Percentiles rank a stretch among this genome's conserved stretches.
Evolutionary conservation across 2,113 vertebrate genomes (phyloP).

Genomic region (Ptyas mucosa): DNA sequence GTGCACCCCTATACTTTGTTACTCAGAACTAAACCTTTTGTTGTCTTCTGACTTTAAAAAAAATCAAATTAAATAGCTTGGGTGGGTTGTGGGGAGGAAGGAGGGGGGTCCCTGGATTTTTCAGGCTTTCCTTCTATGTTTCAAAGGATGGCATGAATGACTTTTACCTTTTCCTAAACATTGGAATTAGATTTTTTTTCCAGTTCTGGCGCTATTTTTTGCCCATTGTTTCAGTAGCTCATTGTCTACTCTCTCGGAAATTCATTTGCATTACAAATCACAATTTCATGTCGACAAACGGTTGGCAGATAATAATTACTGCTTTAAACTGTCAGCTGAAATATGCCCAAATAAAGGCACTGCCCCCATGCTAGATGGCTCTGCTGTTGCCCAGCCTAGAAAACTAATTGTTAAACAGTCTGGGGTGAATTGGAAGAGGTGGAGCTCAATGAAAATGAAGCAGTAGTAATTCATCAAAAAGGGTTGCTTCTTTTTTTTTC

Average conservation of each 20-base stretch:
- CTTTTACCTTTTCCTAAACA: conserved; percentile 15
- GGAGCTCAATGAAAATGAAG: conserved; percentile 46
- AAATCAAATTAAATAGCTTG: neutral
- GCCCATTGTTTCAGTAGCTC: conserved; percentile 14
- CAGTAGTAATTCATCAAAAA: conserved; percentile 53
- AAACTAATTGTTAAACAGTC: conserved; percentile 50
- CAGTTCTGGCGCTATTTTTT: neutral
- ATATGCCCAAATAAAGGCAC: conserved; percentile 24
- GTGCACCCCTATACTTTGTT: neutral
- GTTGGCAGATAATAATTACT: conserved; percentile 50
- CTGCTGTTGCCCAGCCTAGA: conserved; percentile 33
- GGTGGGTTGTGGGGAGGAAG: neutral
- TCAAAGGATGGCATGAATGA: neutral
- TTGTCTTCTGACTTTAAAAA: neutral
- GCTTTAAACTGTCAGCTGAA: conserved; percentile 40
- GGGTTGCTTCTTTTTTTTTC: conserved; percentile 22
- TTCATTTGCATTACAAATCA: conserved; percentile 56
- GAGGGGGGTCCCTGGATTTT: neutral
- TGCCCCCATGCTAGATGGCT: conserved; percentile 37
- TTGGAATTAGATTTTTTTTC: neutral
- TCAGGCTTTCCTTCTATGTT: neutral
- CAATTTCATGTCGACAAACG: conserved; percentile 30
- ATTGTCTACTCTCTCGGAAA: conserved; percentile 32
- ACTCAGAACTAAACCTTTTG: neutral
- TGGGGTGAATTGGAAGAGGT: conserved; percentile 21